Base-by-base conservation (phyloP, 2,888 invertebrate species). In the Habrosyne pyritoides region DNA sequence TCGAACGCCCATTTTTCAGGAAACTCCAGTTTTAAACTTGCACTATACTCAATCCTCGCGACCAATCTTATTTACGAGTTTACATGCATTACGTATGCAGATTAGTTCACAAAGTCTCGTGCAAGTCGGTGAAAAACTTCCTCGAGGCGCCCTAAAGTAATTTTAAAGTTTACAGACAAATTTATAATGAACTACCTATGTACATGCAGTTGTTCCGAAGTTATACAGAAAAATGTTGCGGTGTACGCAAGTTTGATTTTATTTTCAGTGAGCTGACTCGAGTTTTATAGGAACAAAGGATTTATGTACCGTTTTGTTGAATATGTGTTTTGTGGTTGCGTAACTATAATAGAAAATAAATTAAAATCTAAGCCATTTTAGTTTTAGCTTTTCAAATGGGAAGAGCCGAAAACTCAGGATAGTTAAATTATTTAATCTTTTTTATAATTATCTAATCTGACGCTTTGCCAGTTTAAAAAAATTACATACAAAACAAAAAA, bases 41-140 rank as follows among this genome's bases (percentile, higher is more conserved):
- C 21, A 50, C n/a, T 42, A 42, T 6, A 3, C 6, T 12, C 33
- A 12, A 33, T 18, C 1, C 18, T 8, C 7, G 42, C n/a, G 26
- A 26, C 49, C 26, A 49, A 50, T 28, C 21, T 30, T 50, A 50
- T 50, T 50, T 21, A 50, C 50, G 28, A 50, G 50, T 83, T 83
- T 83, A 79, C 83, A 75, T 75, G 79, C 81, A 86, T 86, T 85
- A 86, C 84, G 74, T 74, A 87, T 85, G 84, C 79, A 87, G 83
- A 87, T 87, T 86, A 86, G 81, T 82, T 82, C 63, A 56, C 58
- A 80, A 83, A 80, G 81, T 68, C 18, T 64, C 63, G 71, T 63
- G 70, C 75, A 71, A 82, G 62, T 79, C 80, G 78, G 81, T 82
- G 80, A 83, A 85, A 83, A 83, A 83, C 74, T 83, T 77, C 58